Percentiles rank a stretch among this genome's conserved stretches.
Evolutionary conservation across 1,140 invertebrate genomes (phyloP).

Genomic region (Lepidurus arcticus): DNA sequence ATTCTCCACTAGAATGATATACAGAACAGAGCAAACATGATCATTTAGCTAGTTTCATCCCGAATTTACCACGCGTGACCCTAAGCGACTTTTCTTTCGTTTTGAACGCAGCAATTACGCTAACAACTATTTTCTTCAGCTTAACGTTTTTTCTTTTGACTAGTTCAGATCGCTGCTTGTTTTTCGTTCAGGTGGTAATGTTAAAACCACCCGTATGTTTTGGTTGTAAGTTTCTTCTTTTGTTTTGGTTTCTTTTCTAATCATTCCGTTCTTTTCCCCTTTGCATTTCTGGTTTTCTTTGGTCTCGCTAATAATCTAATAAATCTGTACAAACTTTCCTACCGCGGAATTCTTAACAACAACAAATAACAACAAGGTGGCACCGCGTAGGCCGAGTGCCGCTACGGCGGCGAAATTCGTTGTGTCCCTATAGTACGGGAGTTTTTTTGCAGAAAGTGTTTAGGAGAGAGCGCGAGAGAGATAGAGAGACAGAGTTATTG

Average conservation of each 20-base stretch:
- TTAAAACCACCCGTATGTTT: no score
- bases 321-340: constrained; percentile 19
- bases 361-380: constrained; percentile 22
- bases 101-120: background rate
- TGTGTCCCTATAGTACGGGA: constrained; percentile 21
- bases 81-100: background rate
- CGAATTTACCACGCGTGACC: background rate
- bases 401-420: constrained; percentile 17
- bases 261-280: background rate
- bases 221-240: no score
- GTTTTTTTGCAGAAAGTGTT: constrained; percentile 9
- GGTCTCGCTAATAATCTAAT: background rate
- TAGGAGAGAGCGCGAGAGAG: background rate
- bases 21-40: constrained; percentile 21
- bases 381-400: constrained; percentile 16
- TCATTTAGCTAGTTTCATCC: constrained; percentile 6
- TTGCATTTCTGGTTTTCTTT: background rate
- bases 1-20: constrained; percentile 19
- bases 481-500: background rate
- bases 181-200: background rate
- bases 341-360: constrained; percentile 11
- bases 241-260: no score
- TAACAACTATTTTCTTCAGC: background rate
- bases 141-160: background rate
- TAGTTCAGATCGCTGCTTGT: background rate